Percentiles rank a stretch among this genome's conserved stretches.
phyloP scores from a whole-genome alignment of 37 sponge, comb jelly and placozoan species.

The Trichoplax adhaerens region DNA sequence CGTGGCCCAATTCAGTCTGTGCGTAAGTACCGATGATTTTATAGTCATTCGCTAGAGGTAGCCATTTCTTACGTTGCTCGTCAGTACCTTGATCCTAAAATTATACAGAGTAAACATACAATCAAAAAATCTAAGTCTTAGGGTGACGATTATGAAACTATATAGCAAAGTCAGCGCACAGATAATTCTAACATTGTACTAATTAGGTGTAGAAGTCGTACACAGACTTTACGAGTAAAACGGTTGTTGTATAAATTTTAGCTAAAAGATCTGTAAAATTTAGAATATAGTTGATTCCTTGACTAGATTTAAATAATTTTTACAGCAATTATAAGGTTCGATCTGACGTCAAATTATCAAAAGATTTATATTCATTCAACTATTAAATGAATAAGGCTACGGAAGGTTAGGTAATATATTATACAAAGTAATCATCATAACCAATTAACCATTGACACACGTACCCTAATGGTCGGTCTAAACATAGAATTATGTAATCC shows the following conservation, averaged over 20 bases:
- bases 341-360: no score
- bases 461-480: slow-evolving; percentile 58
- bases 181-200: no score
- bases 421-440: no score
- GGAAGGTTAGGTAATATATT: no score
- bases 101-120: slow-evolving; percentile 1
- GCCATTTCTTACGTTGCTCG: slow-evolving; percentile 66
- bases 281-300: no score
- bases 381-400: no score
- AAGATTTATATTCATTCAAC: no score
- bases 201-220: no score
- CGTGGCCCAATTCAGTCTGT: slow-evolving; percentile 90
- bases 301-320: neutral
- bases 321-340: no score
- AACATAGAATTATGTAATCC: slow-evolving; percentile 47
- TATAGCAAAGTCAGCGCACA: neutral
- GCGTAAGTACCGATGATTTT: slow-evolving; percentile 77
- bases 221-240: no score
- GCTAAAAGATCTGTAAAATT: no score
- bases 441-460: neutral
- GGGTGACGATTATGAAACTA: neutral
- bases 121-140: neutral
- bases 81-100: slow-evolving; percentile 51
- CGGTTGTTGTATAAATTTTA: no score
- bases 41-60: slow-evolving; percentile 39